These are phyloP conservation scores for Ctenicera cuprea DNA, from an alignment of 2,888 invertebrate species.

Conservation along the genomic window DNA sequence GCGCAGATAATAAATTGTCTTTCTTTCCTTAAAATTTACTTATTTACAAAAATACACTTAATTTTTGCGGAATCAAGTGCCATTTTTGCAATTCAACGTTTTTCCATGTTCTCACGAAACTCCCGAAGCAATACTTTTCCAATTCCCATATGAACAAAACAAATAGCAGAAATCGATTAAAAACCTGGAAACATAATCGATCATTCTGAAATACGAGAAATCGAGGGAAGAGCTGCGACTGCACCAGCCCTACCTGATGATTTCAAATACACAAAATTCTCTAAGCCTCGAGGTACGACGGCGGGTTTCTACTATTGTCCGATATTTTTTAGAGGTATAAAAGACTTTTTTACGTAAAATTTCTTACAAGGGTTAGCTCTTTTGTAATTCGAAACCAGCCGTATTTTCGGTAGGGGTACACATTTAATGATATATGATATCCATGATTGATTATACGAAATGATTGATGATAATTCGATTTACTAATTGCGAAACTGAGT, in stretches of 20 bases:
- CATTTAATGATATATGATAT: slow-evolving; percentile 55
- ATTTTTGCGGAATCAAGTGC: neutral
- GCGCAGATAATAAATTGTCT: too few species aligned
- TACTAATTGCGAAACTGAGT: slow-evolving; percentile 54
- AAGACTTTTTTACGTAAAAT: slow-evolving; percentile 53
- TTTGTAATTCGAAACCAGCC: slow-evolving; percentile 52
- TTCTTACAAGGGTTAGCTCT: slow-evolving; percentile 53
- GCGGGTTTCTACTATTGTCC: slow-evolving; percentile 53
- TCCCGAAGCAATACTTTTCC: neutral
- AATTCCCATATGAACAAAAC: slow-evolving; percentile 20
- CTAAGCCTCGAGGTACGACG: slow-evolving; percentile 2
- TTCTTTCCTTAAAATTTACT: too few species aligned
- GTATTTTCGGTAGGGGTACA: slow-evolving; percentile 50
- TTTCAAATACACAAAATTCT: slow-evolving; percentile 10
- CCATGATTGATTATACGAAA: slow-evolving; percentile 55
- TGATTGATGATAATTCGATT: slow-evolving; percentile 58
- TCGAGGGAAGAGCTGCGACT: neutral
- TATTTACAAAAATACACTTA: too few species aligned
- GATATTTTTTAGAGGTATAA: slow-evolving; percentile 51
- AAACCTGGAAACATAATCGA: slow-evolving; percentile 32
- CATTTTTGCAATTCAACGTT: slow-evolving; percentile 12
- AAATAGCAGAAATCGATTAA: slow-evolving; percentile 28
- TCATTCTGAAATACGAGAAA: slow-evolving; percentile 31
- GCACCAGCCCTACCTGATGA: slow-evolving; percentile 3
- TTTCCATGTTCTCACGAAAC: slow-evolving; percentile 27